phyloP scores from a whole-genome alignment of 2,888 invertebrate species.

The Brachyptera risi region DNA sequence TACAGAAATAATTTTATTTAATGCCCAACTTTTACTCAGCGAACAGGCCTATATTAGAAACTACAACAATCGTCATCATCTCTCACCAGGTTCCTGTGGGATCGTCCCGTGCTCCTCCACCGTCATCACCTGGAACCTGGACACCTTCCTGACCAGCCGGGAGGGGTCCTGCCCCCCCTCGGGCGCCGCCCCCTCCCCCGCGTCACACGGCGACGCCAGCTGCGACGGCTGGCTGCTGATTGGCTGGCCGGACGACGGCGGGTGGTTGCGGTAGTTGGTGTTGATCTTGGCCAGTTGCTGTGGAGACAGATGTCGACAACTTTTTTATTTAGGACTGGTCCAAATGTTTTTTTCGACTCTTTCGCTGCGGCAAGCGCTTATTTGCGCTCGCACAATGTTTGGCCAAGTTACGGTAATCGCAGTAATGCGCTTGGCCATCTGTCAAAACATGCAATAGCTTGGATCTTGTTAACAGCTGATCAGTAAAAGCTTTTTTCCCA shows the following conservation, averaged over 20 bases:
- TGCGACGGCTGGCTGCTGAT: background rate
- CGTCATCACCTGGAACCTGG: conserved; percentile 52
- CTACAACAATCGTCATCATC: background rate
- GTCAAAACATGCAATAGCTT: too few species aligned
- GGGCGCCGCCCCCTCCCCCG: background rate
- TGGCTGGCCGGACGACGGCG: background rate
- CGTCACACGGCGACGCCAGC: background rate
- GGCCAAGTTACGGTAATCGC: too few species aligned
- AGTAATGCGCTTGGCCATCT: too few species aligned
- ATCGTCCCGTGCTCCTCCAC: conserved; percentile 43
- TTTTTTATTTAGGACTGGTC: too few species aligned
- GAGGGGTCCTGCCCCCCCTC: background rate
- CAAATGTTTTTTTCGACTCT: too few species aligned
- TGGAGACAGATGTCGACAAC: too few species aligned
- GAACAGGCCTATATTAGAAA: background rate
- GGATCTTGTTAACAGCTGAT: too few species aligned
- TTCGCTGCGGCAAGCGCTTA: too few species aligned
- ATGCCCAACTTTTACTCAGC: too few species aligned
- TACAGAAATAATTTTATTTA: too few species aligned
- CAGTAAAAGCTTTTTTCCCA: too few species aligned
- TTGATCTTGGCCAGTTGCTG: conserved; percentile 48
- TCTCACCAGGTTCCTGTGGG: background rate
- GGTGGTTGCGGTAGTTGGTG: conserved; percentile 35
- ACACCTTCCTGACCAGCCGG: conserved; percentile 43
- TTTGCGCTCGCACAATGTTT: too few species aligned